These are phyloP conservation scores for Dendrolimus kikuchii DNA, from an alignment of 1,140 invertebrate genomes.

Conservation along the genomic window DNA sequence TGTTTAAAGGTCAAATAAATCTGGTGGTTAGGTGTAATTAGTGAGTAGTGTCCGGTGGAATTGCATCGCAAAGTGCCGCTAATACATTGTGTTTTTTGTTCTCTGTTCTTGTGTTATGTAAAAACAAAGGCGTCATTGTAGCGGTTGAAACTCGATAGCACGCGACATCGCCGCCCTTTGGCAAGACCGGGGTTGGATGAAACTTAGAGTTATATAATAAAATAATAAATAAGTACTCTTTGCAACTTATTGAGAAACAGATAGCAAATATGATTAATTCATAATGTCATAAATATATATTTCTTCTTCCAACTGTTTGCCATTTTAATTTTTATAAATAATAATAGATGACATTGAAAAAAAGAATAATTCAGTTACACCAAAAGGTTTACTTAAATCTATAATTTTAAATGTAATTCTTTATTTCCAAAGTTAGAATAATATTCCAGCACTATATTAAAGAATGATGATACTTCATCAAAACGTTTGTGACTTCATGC, in stretches of 20 bases:
- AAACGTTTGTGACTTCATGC: no score
- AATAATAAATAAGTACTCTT: not conserved
- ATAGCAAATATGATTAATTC: no score
- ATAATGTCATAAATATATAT: no score
- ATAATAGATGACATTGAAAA: no score
- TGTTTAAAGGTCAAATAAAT: slow-evolving; percentile 16
- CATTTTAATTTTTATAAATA: no score
- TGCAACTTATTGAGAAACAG: not conserved
- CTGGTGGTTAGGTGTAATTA: slow-evolving; percentile 41
- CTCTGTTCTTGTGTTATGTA: slow-evolving; percentile 22
- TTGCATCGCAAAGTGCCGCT: slow-evolving; percentile 52
- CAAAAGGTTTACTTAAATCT: no score
- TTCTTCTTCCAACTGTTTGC: no score
- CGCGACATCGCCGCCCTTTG: slow-evolving; percentile 49
- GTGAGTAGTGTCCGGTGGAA: slow-evolving; percentile 27
- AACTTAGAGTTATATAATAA: not conserved
- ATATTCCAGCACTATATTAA: no score
- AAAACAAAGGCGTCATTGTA: slow-evolving; percentile 42
- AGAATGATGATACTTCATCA: no score
- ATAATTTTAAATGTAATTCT: no score
- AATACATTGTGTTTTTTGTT: slow-evolving; percentile 50
- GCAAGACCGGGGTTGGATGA: slow-evolving; percentile 17
- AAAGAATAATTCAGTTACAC: no score
- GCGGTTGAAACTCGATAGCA: slow-evolving; percentile 49
- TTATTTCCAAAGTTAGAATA: no score